A percentile compares a stretch with the other conserved stretches of the same genome.
phyloP scores from a whole-genome alignment of 1,140 invertebrate species.

The Latrodectus geometricus region DNA sequence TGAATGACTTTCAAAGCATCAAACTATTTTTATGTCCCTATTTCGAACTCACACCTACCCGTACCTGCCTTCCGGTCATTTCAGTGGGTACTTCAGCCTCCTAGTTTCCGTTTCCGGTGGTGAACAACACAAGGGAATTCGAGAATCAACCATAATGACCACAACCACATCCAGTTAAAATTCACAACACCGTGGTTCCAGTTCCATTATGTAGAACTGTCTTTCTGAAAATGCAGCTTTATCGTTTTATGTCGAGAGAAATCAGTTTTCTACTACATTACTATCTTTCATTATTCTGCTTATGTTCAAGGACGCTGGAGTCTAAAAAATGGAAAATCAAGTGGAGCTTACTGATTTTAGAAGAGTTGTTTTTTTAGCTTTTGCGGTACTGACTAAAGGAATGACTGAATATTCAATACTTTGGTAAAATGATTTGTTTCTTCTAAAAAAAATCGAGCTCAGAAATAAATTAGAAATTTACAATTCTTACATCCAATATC shows the following conservation, averaged over 20 bases:
- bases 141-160: slow-evolving; percentile 4
- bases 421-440: too few relatives aligned
- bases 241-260: too few relatives aligned
- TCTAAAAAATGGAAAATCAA: too few relatives aligned
- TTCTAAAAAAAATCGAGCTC: too few relatives aligned
- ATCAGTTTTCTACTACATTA: not conserved
- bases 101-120: slow-evolving; percentile 13
- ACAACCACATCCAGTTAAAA: not conserved
- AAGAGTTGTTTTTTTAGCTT: too few relatives aligned
- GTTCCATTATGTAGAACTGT: not conserved
- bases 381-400: too few relatives aligned
- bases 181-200: slow-evolving; percentile 31
- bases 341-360: not conserved
- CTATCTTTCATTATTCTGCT: not conserved
- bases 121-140: not conserved
- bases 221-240: not conserved
- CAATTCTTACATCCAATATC: too few relatives aligned
- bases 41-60: not conserved
- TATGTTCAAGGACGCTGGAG: not conserved
- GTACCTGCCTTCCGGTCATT: slow-evolving; percentile 36
- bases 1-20: too few relatives aligned
- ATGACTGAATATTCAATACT: too few relatives aligned
- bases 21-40: too few relatives aligned
- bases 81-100: slow-evolving; percentile 7
- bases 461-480: too few relatives aligned